Percentiles rank a stretch among this genome's conserved stretches.
phyloP scores from a whole-genome alignment of 2,888 invertebrate genomes.

The Zhuqinia jingwanae region DNA sequence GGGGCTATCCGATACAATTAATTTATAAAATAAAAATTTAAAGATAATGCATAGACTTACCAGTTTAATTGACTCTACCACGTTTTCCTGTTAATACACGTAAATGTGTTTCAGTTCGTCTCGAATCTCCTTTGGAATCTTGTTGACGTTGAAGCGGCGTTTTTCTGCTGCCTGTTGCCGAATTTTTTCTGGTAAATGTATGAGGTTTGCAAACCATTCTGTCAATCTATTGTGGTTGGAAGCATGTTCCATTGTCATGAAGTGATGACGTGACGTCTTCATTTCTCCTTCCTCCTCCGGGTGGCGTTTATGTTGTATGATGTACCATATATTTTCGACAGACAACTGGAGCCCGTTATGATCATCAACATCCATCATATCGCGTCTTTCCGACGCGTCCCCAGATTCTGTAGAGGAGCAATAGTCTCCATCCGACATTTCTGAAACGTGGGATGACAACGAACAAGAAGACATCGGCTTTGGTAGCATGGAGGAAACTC shows the following conservation, averaged over 20 bases:
- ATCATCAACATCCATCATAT: slow-evolving; percentile 16
- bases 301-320: slow-evolving; percentile 64
- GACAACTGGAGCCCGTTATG: slow-evolving; percentile 41
- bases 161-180: slow-evolving; percentile 63
- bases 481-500: neutral
- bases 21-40: too few species aligned
- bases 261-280: slow-evolving; percentile 10
- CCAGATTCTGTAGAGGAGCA: slow-evolving; percentile 16
- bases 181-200: slow-evolving; percentile 68
- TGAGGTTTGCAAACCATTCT: slow-evolving; percentile 64
- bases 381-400: slow-evolving; percentile 3
- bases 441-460: slow-evolving; percentile 48
- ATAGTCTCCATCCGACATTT: slow-evolving; percentile 43
- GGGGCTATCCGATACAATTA: too few species aligned
- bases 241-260: slow-evolving; percentile 55
- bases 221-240: slow-evolving; percentile 44
- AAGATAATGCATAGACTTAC: too few species aligned
- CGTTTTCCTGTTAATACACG: slow-evolving; percentile 43
- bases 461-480: slow-evolving; percentile 59
- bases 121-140: slow-evolving; percentile 58
- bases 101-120: slow-evolving; percentile 72
- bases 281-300: slow-evolving; percentile 21
- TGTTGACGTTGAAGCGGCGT: slow-evolving; percentile 71
- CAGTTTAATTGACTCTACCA: neutral
- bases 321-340: slow-evolving; percentile 59